Evolutionary conservation across 2,113 vertebrate species (phyloP).

Genomic region (Colinus virginianus): DNA sequence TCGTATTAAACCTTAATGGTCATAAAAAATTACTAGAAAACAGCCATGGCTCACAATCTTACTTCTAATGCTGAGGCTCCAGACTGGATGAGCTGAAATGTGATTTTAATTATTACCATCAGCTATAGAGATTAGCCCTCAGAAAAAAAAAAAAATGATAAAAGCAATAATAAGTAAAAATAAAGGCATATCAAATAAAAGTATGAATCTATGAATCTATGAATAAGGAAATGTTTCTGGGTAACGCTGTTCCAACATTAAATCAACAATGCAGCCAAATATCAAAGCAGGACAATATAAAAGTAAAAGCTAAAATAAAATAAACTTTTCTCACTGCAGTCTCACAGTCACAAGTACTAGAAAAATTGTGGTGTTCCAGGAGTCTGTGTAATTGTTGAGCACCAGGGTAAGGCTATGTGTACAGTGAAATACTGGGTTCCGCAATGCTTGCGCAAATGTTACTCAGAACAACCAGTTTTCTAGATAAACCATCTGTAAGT

Average conservation of each 20-base stretch:
- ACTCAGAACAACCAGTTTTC: background rate
- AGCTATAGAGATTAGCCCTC: background rate
- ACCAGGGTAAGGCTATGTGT: background rate
- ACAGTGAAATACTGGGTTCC: background rate
- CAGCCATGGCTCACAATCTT: background rate
- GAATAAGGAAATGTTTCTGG: rapidly evolving
- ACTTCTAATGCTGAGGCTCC: background rate
- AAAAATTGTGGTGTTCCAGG: rapidly evolving
- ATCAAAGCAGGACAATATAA: background rate
- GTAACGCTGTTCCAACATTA: background rate
- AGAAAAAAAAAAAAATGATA: background rate
- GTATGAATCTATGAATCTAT: no score
- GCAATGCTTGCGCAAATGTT: background rate
- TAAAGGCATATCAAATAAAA: background rate
- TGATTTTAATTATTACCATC: background rate
- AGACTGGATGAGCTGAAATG: background rate
- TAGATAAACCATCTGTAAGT: background rate
- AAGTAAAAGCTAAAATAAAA: background rate
- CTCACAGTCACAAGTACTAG: background rate
- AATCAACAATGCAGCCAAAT: background rate
- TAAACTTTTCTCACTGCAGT: background rate
- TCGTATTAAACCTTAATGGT: background rate
- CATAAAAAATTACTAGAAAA: background rate
- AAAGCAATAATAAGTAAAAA: background rate
- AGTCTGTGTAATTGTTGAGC: background rate